phyloP scores from a whole-genome alignment of 1,140 invertebrate species.

The Temnothorax longispinosus region DNA sequence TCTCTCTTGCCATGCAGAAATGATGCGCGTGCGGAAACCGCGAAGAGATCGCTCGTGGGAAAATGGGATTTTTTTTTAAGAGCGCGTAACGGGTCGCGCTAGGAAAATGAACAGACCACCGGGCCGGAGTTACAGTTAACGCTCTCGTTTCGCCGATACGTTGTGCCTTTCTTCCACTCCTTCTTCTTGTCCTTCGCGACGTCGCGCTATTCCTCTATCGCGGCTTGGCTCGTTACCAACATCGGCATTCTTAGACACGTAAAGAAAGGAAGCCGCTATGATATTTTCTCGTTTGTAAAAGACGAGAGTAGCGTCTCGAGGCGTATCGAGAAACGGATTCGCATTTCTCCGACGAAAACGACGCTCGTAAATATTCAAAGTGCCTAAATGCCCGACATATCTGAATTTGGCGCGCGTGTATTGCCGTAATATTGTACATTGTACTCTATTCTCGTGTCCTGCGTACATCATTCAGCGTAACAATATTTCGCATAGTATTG shows the following conservation, averaged over 20 bases:
- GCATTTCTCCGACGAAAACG: slow-evolving; percentile 4
- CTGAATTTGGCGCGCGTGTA: not conserved
- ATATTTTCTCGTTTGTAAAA: not conserved
- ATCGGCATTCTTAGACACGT: not conserved
- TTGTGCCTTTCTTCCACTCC: slow-evolving; percentile 32
- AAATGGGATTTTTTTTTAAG: slow-evolving; percentile 68
- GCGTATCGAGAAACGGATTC: slow-evolving; percentile 2
- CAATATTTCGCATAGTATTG: not conserved
- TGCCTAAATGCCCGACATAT: not conserved
- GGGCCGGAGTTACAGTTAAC: slow-evolving; percentile 69
- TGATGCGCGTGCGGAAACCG: not conserved
- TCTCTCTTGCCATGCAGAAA: not conserved
- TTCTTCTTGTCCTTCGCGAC: slow-evolving; percentile 1
- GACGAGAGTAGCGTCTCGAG: not conserved
- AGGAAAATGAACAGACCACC: slow-evolving; percentile 68
- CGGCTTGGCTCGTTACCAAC: not conserved
- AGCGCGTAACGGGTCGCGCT: slow-evolving; percentile 62
- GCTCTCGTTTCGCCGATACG: slow-evolving; percentile 63
- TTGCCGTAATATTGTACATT: not conserved
- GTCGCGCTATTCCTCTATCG: not conserved
- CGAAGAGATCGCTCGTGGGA: slow-evolving; percentile 56
- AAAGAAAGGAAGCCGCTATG: not conserved
- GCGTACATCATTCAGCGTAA: not conserved
- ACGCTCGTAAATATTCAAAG: not conserved
- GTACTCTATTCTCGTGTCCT: not conserved